Evolutionary conservation across 2,797 vertebrate genomes (phyloP).

Genomic region (Saxicola maurus): DNA sequence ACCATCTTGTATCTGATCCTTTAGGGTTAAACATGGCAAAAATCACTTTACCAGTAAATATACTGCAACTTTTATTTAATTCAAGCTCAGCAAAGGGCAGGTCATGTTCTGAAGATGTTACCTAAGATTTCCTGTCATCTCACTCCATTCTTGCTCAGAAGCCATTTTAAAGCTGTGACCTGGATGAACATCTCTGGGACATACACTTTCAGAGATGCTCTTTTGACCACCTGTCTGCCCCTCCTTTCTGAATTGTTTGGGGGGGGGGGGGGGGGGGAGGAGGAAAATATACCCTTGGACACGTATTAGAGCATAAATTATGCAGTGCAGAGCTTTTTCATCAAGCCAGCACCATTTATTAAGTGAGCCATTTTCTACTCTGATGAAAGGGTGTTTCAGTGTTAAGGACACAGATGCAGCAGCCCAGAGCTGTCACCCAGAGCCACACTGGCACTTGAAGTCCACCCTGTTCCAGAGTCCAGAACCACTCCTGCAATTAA

Average conservation of each 20-base stretch:
- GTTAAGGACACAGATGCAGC: fast-evolving
- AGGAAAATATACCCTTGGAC: too few relatives aligned
- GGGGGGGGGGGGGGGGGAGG: too few relatives aligned
- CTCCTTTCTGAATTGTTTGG: background rate
- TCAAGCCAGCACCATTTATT: background rate
- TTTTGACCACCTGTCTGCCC: background rate
- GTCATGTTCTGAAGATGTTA: fast-evolving
- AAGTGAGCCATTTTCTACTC: background rate
- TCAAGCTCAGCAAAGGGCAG: fast-evolving
- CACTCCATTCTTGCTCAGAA: fast-evolving
- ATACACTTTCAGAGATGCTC: fast-evolving
- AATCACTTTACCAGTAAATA: fast-evolving
- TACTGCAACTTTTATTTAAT: fast-evolving
- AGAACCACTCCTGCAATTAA: background rate
- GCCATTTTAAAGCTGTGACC: background rate
- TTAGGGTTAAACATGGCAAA: fast-evolving
- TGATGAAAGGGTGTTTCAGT: too few relatives aligned
- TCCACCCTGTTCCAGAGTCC: fast-evolving
- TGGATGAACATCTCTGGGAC: fast-evolving
- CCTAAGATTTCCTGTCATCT: background rate
- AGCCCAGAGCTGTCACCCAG: fast-evolving
- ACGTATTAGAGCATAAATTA: fast-evolving
- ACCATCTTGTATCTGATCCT: fast-evolving
- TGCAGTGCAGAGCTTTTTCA: background rate
- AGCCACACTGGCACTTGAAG: background rate